Base-by-base conservation (phyloP, 2,888 invertebrate genomes). In the Phania funesta region DNA sequence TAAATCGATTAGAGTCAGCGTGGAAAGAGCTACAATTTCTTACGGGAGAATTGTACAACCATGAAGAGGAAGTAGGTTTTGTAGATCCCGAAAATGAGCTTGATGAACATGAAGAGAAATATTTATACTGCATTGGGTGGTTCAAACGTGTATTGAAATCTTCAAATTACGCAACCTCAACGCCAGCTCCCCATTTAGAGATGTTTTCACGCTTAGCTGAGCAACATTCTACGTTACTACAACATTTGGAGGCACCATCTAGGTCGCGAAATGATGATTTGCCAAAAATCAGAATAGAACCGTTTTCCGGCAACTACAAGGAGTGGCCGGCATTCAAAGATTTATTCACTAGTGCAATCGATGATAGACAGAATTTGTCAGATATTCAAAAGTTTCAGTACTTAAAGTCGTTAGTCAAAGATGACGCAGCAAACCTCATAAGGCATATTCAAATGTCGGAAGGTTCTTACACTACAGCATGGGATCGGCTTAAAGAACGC, bases 201-300 rank as follows among this genome's bases (percentile, higher is more conserved):
- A 20, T 46, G 16, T 60, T 71, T 60, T 60, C 16, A 48, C 38
- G 35, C 8, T 50, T 60, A 16, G 60, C 58, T n/a, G 60, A 71
- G 11, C 50, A 60, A 20, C 29, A 50, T 22, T 35, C 65, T 9
- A 18, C 50, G 6, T 50, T 65, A 9, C 26, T 62, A 8, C 18
- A 52, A 8, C 35, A 16, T 11, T 24, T 73, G 5, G 71, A 60
- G 11, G 52, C 62, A 0, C 56, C 70, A 35, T 3, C 35, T 2
- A 35, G 11, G 13, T 2, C 8, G 3, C 35, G 35, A 2, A 35
- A 35, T n/a, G n/a, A n/a, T n/a, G n/a, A n/a, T n/a, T n/a, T n/a
- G n/a, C n/a, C n/a, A n/a, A n/a, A n/a, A n/a, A n/a, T n/a, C n/a
- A n/a, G n/a, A n/a, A n/a, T n/a, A n/a, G n/a, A n/a, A n/a, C n/a